Evolutionary conservation across 92 coral and sea anemone genomes (phyloP).

Genomic region (Metridium senile): DNA sequence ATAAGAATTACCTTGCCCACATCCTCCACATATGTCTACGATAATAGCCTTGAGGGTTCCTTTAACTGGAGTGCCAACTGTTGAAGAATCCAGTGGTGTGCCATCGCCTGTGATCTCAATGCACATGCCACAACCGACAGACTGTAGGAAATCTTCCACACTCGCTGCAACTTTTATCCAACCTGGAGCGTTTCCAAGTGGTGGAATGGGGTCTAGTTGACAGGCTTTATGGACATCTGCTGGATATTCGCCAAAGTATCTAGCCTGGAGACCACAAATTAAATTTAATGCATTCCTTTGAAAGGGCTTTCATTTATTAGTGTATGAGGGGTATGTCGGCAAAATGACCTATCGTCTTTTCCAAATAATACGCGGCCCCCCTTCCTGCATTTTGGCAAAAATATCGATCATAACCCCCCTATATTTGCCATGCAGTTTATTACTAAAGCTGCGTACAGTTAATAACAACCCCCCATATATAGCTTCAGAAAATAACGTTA

Average conservation of each 20-base stretch:
- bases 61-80: slow-evolving; percentile 64
- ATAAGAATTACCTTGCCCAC: slow-evolving; percentile 81
- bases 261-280: too few species aligned
- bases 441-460: too few species aligned
- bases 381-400: too few species aligned
- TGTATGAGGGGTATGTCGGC: too few species aligned
- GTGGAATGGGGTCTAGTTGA: slow-evolving; percentile 69
- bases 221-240: slow-evolving; percentile 65
- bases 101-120: slow-evolving; percentile 74
- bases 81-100: slow-evolving; percentile 43
- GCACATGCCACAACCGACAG: slow-evolving; percentile 86
- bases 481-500: too few species aligned
- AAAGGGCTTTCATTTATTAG: too few species aligned
- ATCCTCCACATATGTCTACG: slow-evolving; percentile 66
- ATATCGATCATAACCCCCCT: too few species aligned
- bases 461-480: too few species aligned
- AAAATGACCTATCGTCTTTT: too few species aligned
- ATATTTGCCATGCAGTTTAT: too few species aligned
- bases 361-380: too few species aligned
- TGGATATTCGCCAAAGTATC: slow-evolving; percentile 70
- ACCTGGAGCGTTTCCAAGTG: slow-evolving; percentile 59
- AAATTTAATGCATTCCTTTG: too few species aligned
- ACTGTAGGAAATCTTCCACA: slow-evolving; percentile 59
- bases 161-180: slow-evolving; percentile 87
- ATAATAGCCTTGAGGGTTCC: slow-evolving; percentile 67